Percentiles rank a stretch among this genome's conserved stretches.
These are phyloP conservation scores for Rhea pennata DNA, from an alignment of 2,113 vertebrate species.

Conservation along the genomic window DNA sequence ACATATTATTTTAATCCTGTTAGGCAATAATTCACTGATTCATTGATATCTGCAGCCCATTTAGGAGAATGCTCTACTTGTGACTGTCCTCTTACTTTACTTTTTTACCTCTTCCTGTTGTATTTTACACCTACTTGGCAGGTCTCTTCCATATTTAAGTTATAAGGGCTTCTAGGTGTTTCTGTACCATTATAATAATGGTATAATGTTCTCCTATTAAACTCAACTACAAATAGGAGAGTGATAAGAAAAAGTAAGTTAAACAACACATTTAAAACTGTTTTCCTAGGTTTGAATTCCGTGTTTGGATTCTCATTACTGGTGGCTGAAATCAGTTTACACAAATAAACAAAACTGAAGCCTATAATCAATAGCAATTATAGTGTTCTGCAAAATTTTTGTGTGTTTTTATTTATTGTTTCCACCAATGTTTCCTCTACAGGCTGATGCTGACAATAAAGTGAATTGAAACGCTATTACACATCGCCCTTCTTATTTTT, in stretches of 20 bases:
- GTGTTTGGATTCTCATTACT: neutral
- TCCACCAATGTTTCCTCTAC: neutral
- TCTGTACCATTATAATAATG: neutral
- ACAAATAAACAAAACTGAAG: neutral
- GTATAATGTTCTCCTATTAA: neutral
- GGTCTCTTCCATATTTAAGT: neutral
- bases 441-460: neutral
- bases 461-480: neutral
- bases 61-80: neutral
- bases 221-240: neutral
- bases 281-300: neutral
- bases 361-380: neutral
- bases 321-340: neutral
- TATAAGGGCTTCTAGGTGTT: neutral
- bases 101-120: neutral
- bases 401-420: neutral
- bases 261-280: neutral
- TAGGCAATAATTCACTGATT: neutral
- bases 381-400: neutral
- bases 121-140: neutral
- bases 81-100: fast-evolving
- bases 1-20: neutral
- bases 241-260: neutral
- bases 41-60: neutral
- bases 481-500: neutral